Percentiles rank a stretch among this genome's conserved stretches.
These are phyloP conservation scores for Seriola aureovittata DNA, from an alignment of 2,113 vertebrate genomes.

Conservation along the genomic window DNA sequence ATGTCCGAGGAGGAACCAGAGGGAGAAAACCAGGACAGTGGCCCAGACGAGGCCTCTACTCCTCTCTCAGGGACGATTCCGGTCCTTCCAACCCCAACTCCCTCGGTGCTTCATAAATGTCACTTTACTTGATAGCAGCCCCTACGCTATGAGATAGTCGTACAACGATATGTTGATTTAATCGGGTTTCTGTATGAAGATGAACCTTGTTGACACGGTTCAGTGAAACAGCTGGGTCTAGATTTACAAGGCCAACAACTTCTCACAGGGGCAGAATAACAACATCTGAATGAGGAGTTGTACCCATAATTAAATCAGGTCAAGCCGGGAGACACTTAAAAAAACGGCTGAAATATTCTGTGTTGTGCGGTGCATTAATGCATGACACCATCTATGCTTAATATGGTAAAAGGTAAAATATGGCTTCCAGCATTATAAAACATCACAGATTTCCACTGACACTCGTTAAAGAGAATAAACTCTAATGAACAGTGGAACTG, in stretches of 20 bases:
- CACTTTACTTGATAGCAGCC: slow-evolving; percentile 50
- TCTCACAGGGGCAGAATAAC: slow-evolving; percentile 58
- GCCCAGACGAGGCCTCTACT: slow-evolving; percentile 29
- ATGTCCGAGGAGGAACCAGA: slow-evolving; percentile 40
- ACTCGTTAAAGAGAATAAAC: slow-evolving; percentile 24
- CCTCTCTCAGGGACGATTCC: slow-evolving; percentile 38
- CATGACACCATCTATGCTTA: slow-evolving; percentile 9
- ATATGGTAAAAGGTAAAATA: slow-evolving; percentile 7
- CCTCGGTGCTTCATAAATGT: slow-evolving; percentile 48
- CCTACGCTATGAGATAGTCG: slow-evolving; percentile 28
- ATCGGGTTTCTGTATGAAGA: neutral
- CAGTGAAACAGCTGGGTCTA: slow-evolving; percentile 64
- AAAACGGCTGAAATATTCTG: slow-evolving; percentile 10
- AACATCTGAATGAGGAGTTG: slow-evolving; percentile 52
- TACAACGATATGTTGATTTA: neutral
- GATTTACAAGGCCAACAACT: slow-evolving; percentile 56
- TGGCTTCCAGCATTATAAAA: slow-evolving; percentile 24
- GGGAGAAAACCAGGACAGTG: slow-evolving; percentile 39
- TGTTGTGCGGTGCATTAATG: neutral
- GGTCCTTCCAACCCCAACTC: neutral
- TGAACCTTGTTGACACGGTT: slow-evolving; percentile 24
- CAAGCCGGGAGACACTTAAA: slow-evolving; percentile 36
- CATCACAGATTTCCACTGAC: neutral
- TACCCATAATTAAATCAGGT: slow-evolving; percentile 39
- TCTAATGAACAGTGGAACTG: slow-evolving; percentile 10